Percentiles rank a stretch among this genome's conserved stretches.
Conservation (phyloP, 2,113 vertebrate species). For the Laterallus jamaicensis region DNA sequence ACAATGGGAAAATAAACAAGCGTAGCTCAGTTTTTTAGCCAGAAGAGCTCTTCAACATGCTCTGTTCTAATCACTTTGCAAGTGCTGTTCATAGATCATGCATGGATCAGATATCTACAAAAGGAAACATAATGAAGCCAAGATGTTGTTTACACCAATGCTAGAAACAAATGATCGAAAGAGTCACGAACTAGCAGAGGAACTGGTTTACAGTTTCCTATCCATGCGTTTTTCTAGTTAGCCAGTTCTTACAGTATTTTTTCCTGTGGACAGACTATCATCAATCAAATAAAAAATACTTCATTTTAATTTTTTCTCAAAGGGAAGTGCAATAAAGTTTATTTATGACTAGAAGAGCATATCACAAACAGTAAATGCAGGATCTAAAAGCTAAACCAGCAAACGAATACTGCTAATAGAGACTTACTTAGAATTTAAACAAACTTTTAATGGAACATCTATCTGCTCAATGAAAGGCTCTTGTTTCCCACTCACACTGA, state of each 20-base stretch:
- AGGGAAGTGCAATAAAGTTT: neutral
- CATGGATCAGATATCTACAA: slow-evolving; percentile 18
- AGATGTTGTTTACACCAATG: slow-evolving; percentile 32
- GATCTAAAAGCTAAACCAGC: neutral
- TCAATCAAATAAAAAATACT: slow-evolving; percentile 23
- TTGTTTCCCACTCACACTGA: neutral
- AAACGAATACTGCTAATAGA: slow-evolving; percentile 19
- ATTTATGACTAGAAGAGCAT: neutral
- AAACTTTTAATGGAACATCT: neutral
- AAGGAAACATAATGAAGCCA: slow-evolving; percentile 35
- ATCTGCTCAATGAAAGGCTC: neutral
- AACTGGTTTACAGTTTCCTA: neutral
- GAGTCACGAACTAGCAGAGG: neutral
- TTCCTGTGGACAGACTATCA: neutral
- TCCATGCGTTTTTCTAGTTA: neutral
- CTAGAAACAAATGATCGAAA: neutral
- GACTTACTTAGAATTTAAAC: neutral
- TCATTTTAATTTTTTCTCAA: neutral
- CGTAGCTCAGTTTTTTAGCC: neutral
- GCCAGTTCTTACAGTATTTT: neutral
- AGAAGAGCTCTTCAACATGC: neutral
- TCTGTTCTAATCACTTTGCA: neutral
- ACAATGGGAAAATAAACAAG: neutral
- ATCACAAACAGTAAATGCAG: slow-evolving; percentile 4
- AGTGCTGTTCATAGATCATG: neutral